phyloP scores from a whole-genome alignment of 1,140 invertebrate genomes.

The Drosophila bocki region DNA sequence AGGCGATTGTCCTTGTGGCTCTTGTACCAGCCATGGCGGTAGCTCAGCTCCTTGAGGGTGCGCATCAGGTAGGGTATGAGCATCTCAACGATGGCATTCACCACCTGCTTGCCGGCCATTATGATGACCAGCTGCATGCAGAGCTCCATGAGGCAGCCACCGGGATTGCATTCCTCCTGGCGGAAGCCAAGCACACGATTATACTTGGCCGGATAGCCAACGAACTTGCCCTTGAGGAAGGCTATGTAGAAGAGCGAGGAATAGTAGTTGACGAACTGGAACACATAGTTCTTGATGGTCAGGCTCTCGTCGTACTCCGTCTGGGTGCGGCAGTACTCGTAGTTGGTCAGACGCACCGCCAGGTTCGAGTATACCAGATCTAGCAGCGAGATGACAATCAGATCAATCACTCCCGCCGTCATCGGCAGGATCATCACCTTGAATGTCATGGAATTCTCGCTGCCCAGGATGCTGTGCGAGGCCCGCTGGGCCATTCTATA shows the following conservation, averaged over 20 bases:
- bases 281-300: slow-evolving; percentile 94
- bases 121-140: slow-evolving; percentile 93
- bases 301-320: slow-evolving; percentile 94
- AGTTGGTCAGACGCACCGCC: slow-evolving; percentile 88
- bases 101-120: slow-evolving; percentile 94
- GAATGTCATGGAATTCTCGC: slow-evolving; percentile 86
- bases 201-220: slow-evolving; percentile 92
- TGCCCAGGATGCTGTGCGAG: slow-evolving; percentile 87
- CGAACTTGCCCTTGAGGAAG: slow-evolving; percentile 93
- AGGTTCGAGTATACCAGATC: slow-evolving; percentile 86
- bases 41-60: slow-evolving; percentile 53
- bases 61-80: slow-evolving; percentile 88
- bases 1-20: slow-evolving; percentile 52
- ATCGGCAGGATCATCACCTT: slow-evolving; percentile 89
- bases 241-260: slow-evolving; percentile 95
- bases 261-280: slow-evolving; percentile 95
- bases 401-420: slow-evolving; percentile 90
- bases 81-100: slow-evolving; percentile 92
- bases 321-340: slow-evolving; percentile 94
- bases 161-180: slow-evolving; percentile 89
- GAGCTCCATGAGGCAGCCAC: slow-evolving; percentile 93
- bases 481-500: slow-evolving; percentile 89
- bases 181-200: slow-evolving; percentile 88
- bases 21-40: slow-evolving; percentile 62
- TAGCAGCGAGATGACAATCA: slow-evolving; percentile 87